Evolutionary conservation across 2,797 vertebrate species (phyloP).

Genomic region (Anableps anableps): DNA sequence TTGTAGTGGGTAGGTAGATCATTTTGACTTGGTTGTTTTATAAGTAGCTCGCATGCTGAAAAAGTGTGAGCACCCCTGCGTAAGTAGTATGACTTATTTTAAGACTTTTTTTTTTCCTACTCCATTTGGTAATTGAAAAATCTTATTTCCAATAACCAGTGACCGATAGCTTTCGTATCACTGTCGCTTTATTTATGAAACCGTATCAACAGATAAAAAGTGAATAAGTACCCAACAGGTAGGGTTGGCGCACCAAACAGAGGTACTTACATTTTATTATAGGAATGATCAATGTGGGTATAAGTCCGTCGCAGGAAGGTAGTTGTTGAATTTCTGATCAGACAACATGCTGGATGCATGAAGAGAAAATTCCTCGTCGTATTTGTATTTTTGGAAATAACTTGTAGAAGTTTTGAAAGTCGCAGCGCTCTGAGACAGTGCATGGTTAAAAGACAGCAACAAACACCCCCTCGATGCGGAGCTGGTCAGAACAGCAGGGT

Average conservation of each 20-base stretch:
- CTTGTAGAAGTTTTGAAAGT: constrained; percentile 29
- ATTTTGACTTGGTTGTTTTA: no score
- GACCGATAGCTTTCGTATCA: not conserved
- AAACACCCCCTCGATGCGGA: not conserved
- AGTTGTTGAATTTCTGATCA: constrained; percentile 21
- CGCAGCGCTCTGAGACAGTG: constrained; percentile 60
- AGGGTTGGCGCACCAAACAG: not conserved
- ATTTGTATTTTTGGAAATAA: constrained; percentile 48
- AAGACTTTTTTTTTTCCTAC: not conserved
- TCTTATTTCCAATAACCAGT: not conserved
- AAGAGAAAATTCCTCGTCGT: constrained; percentile 32
- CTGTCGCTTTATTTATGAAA: not conserved
- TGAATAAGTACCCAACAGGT: not conserved
- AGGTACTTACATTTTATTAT: constrained; percentile 59
- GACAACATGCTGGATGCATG: constrained; percentile 29
- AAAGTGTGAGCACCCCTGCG: no score
- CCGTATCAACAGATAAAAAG: not conserved
- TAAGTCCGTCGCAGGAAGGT: constrained; percentile 20
- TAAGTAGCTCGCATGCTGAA: no score
- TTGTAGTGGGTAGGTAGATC: no score
- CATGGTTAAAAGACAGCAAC: constrained; percentile 44
- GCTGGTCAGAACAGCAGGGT: not conserved
- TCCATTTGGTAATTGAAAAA: not conserved
- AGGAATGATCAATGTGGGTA: constrained; percentile 29
- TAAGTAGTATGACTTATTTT: no score